Evolutionary conservation across 2,888 invertebrate genomes (phyloP), one percentile per base, ranked within the genome.

Genomic region (Podabrus alpinus): DNA sequence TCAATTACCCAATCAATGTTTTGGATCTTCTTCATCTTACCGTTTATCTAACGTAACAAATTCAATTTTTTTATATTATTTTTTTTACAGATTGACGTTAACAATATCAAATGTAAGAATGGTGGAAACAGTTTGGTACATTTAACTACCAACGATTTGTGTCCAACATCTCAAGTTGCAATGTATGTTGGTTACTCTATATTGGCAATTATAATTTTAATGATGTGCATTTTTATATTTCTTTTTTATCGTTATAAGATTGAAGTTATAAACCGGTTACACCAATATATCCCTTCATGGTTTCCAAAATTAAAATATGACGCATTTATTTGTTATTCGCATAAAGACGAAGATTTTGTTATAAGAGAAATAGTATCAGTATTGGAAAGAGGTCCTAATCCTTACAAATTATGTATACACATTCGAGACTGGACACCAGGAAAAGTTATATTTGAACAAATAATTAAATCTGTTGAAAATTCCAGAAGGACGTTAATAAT

Each of bases 321-420:
- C 85, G 95, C 94, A 0, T 96, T 96, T 85, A 89, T 96, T 78
- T 94, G 95, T 80, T 95, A 92, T 85, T 93, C 95, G 3, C 93
- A 94, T 84, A 90, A 91, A 84, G 95, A 96, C 85, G 92, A 93
- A 82, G 90, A 90, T 3, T 93, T 93, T 82, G 91, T 94, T 11
- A 88, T 90, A 0, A 90, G 92, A 17, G 88, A 91, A 79, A 85
- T 95, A 76, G 89, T 93, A 66, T 90, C 92, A 0, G 90, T 90
- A 66, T 87, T 95, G 73, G 94, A 94, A 85, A 87, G 86, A 72
- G 92, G 91, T 3, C 89, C 90, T 0, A 88, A 88, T 45, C 90
- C 90, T 0, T 94, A 91, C 84, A 92, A 92, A 81, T 86, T 95
- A 5, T 94, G 94, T 83, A 86, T 95, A 15, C 94, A 95, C 83